These are phyloP conservation scores for Pteruthius melanotis DNA, from an alignment of 2,113 vertebrate genomes.

Conservation along the genomic window DNA sequence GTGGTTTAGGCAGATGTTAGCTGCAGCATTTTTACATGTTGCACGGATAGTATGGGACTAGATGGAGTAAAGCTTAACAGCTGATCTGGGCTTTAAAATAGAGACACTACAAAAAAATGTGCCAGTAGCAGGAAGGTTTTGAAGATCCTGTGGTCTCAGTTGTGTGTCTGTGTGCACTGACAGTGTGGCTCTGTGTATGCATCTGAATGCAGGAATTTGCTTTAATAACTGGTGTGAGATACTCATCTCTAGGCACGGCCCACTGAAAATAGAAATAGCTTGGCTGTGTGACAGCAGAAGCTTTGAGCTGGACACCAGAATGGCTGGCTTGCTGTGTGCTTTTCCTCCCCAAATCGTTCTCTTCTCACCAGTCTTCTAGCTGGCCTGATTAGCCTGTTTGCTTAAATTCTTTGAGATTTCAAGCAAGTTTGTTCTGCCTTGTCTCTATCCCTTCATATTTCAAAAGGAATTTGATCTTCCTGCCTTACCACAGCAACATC, in stretches of 20 bases:
- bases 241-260: not conserved
- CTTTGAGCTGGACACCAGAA: slow-evolving; percentile 4
- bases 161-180: not conserved
- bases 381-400: slow-evolving; percentile 8
- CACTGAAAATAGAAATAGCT: slow-evolving; percentile 28
- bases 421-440: slow-evolving; percentile 11
- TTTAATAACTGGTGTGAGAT: slow-evolving; percentile 21
- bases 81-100: not conserved
- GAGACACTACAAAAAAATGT: not conserved
- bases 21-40: not conserved
- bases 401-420: slow-evolving; percentile 9
- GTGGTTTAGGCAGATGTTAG: slow-evolving; percentile 42
- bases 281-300: slow-evolving; percentile 23
- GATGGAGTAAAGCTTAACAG: not conserved
- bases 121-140: not conserved
- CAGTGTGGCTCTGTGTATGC: not conserved
- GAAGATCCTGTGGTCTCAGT: not conserved
- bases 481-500: not conserved
- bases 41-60: not conserved
- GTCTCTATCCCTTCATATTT: slow-evolving; percentile 28
- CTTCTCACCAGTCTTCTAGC: not conserved
- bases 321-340: not conserved
- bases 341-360: not conserved
- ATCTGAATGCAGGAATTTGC: slow-evolving; percentile 41
- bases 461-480: slow-evolving; percentile 33